phyloP scores from a whole-genome alignment of 2,888 invertebrate genomes.

The Lasioglossum vierecki region DNA sequence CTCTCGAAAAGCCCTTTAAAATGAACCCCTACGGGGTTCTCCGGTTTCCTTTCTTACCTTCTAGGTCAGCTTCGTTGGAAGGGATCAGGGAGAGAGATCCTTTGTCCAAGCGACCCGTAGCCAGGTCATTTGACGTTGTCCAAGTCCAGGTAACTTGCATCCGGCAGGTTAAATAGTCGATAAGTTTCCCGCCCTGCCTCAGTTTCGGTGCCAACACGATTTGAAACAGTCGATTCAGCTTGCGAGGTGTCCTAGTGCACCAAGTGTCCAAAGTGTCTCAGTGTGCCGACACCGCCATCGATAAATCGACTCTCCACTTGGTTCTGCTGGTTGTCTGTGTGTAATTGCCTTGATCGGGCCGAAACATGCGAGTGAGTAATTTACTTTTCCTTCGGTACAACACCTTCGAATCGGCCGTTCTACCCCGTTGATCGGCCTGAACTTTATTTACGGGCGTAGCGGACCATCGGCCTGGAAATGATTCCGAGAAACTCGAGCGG shows the following conservation, averaged over 20 bases:
- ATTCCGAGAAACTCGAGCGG: constrained; percentile 43
- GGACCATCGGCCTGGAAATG: constrained; percentile 23
- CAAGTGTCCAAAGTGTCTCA: background rate
- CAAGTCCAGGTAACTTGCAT: background rate
- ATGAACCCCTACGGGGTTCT: background rate
- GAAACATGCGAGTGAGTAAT: constrained; percentile 44
- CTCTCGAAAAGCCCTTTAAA: background rate
- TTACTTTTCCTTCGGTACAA: constrained; percentile 39
- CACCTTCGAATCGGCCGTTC: constrained; percentile 50
- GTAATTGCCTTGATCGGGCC: background rate
- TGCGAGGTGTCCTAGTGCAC: background rate
- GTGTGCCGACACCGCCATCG: background rate
- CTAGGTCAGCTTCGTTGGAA: too few species aligned
- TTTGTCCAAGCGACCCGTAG: background rate
- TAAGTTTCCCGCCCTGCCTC: background rate
- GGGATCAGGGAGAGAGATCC: background rate
- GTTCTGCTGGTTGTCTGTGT: background rate
- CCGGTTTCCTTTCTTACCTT: background rate
- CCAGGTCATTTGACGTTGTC: background rate
- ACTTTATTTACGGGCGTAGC: constrained; percentile 46
- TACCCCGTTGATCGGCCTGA: constrained; percentile 49
- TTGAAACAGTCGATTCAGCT: background rate
- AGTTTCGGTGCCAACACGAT: background rate
- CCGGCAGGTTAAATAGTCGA: background rate
- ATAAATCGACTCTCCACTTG: background rate